Percentiles rank a stretch among this genome's conserved stretches.
Conservation (phyloP, 2,888 invertebrate genomes). For the Conops quadrifasciatus region DNA sequence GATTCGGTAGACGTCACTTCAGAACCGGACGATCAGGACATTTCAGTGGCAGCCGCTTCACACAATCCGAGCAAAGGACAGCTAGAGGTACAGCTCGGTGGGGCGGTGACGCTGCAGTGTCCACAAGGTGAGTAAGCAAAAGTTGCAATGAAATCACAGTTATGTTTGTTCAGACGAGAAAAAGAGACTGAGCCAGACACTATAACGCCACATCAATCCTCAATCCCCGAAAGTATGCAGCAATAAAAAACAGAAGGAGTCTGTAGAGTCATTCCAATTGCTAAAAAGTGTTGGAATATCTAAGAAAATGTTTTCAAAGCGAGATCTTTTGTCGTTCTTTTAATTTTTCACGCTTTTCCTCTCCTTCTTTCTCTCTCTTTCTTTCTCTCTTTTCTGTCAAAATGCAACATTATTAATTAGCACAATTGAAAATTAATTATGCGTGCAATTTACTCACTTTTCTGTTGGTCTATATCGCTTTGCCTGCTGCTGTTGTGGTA, state of each 20-base stretch:
- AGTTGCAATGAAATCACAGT: not conserved
- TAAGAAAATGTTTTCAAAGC: not conserved
- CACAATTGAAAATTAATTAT: conserved; percentile 61
- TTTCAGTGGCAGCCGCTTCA: conserved; percentile 68
- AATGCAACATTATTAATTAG: conserved; percentile 52
- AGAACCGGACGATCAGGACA: conserved; percentile 70
- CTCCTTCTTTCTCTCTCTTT: not conserved
- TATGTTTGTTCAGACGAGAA: not conserved
- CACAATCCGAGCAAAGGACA: conserved; percentile 69
- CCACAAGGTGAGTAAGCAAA: conserved; percentile 71
- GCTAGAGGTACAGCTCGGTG: conserved; percentile 85
- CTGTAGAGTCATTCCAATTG: too few relatives aligned
- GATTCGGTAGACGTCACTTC: conserved; percentile 69
- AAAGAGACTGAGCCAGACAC: too few relatives aligned
- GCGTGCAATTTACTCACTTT: conserved; percentile 54
- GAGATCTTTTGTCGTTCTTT: not conserved
- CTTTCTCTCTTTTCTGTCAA: not conserved
- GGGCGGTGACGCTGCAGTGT: conserved; percentile 86
- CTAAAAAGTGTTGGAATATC: not conserved
- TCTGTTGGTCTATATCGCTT: not conserved
- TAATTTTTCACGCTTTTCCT: not conserved
- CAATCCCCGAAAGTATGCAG: not conserved
- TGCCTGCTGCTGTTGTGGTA: not conserved
- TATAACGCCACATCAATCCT: too few relatives aligned
- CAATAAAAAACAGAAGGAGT: too few relatives aligned